Evolutionary conservation across 1,140 invertebrate genomes (phyloP).

Genomic region (Pachypsylla venusta): DNA sequence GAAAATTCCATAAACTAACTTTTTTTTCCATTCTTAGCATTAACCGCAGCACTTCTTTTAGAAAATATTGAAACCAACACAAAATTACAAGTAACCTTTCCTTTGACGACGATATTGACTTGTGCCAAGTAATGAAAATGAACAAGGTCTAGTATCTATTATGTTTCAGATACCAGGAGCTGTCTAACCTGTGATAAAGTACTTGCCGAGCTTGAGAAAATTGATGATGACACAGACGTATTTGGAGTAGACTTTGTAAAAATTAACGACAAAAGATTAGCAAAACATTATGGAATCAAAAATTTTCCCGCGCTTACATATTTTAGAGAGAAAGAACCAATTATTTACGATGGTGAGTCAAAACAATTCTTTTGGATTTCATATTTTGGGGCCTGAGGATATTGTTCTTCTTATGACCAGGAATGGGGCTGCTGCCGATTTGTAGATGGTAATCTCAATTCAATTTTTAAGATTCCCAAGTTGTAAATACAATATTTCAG

Average conservation of each 20-base stretch:
- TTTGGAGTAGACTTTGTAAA: conserved; percentile 91
- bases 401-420: no score
- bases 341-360: conserved; percentile 70
- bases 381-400: no score
- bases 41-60: no score
- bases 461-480: no score
- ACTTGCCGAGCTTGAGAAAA: conserved; percentile 77
- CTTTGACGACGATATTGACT: not conserved
- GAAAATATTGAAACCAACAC: not conserved
- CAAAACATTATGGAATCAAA: conserved; percentile 87
- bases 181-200: conserved; percentile 85
- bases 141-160: conserved; percentile 6
- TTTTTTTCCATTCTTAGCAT: no score
- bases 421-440: no score
- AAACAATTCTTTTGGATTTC: not conserved
- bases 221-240: conserved; percentile 84
- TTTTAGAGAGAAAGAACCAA: conserved; percentile 83
- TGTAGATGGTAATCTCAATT: no score
- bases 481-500: no score
- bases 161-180: conserved; percentile 60
- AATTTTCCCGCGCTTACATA: conserved; percentile 87
- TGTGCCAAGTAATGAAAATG: conserved; percentile 6
- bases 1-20: no score
- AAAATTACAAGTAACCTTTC: not conserved
- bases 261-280: conserved; percentile 87